Base-by-base conservation (phyloP, 2,888 invertebrate genomes). In the Epicampocera succincta region DNA sequence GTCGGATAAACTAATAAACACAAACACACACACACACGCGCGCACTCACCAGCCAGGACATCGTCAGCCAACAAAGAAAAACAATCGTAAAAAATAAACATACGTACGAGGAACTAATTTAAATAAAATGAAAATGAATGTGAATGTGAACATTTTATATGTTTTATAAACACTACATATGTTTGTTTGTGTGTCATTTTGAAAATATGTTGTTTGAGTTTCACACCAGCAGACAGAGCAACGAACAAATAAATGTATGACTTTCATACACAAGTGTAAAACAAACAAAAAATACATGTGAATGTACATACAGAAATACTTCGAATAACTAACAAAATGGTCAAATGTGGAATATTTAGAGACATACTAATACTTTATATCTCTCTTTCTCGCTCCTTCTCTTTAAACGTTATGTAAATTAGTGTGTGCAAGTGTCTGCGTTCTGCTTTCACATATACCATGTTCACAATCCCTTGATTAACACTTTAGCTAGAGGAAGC, bases 81-180 rank as follows among this genome's bases (percentile, higher is more conserved):
- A 54, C 19, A 68, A 68, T 44, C 33, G 44, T 60, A 69, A 71
- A 44, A 80, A 74, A 78, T 40, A 68, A 56, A 11, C 61, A 69
- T 69, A 77, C 73, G 73, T 65, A 77, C 56, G 48, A 77, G 50
- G 9, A 77, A 82, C 74, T 82, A 77, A 82, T 82, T 82, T 82
- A 82, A 82, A 82, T 82, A 82, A 82, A 82, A 82, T 77, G 81
- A 81, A 81, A 77, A 81, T 77, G 73, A n/a, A n/a, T n/a, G 77
- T 77, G 81, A 81, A 81, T 73, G 77, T 77, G 73, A 82, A 82
- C 52, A 82, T 82, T 76, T 74, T 69, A 66, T 69, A 61, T 61
- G 74, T 44, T 69, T 69, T 74, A 74, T 77, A 77, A 82, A 77
- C 69, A 77, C 65, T 63, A 19, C 77, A 81, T 81, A 82, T 77